Base-by-base conservation (phyloP, 2,888 invertebrate genomes). In the Mesorhabditis belari region DNA sequence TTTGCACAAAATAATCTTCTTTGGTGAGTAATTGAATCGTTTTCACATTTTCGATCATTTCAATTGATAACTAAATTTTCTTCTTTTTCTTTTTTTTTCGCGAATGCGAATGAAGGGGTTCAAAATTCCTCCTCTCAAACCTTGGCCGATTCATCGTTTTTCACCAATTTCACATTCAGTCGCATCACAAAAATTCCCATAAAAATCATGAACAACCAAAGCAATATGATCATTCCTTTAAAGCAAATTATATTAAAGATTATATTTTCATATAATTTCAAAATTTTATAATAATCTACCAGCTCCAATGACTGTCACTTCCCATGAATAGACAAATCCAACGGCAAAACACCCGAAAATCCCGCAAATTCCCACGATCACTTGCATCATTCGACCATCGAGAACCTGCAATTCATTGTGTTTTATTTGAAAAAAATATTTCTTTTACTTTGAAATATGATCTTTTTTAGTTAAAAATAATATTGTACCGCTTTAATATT, bases 71-170 rank as follows among this genome's bases (percentile, higher is more conserved):
- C 78, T 79, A 62, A 57, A 75, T 62, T 24, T n/a, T 4, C 5
- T 24, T 35, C 12, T 17, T 35, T 35, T 35, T 17, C n/a, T n/a
- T n/a, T n/a, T n/a, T n/a, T n/a, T n/a, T n/a, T n/a, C n/a, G n/a
- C n/a, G n/a, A n/a, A n/a, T n/a, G 44, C 12, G 44, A n/a, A 1
- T 35, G 2, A 2, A 23, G 9, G 12, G 19, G 1, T 17, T 9
- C 21, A 19, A 51, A 51, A 19, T 2, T 35, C 35, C 35, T 35
- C n/a, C n/a, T 2, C 44, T 17, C 44, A 17, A 17, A 63, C 63
- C 55, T 59, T 58, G 52, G 85, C 85, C 60, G 85, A 85, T 60
- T 82, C 80, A 67, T 85, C 84, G 80, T 84, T 80, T n/a, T 35
- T 35, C 12, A 35, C 44, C 44, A 35, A n/a, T n/a, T 35, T 35